These are phyloP conservation scores for Hybognathus amarus DNA, from an alignment of 2,797 vertebrate species.

Conservation along the genomic window DNA sequence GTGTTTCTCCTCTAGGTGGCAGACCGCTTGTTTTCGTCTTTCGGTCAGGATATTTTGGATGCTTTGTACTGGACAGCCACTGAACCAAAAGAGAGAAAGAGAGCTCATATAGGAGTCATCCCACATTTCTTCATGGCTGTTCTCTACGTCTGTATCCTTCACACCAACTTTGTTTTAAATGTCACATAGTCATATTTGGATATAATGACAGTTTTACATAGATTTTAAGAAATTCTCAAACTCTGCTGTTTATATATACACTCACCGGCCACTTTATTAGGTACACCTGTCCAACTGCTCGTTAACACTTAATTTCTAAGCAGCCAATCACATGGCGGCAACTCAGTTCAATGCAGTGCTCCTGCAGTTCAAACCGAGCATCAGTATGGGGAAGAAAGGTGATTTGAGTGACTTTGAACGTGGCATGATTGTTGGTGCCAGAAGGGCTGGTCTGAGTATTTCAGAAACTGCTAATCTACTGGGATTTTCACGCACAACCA, in stretches of 20 bases:
- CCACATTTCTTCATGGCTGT: slow-evolving; percentile 97
- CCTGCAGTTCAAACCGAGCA: too few species aligned
- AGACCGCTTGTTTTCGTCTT: slow-evolving; percentile 96
- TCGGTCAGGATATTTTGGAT: slow-evolving; percentile 97
- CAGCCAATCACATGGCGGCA: too few species aligned
- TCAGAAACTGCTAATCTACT: too few species aligned
- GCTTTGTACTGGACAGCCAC: slow-evolving; percentile 93
- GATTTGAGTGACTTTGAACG: too few species aligned
- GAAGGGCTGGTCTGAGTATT: too few species aligned
- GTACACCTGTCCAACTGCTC: too few species aligned
- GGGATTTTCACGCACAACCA: too few species aligned
- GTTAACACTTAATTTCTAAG: too few species aligned
- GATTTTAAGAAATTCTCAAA: neutral
- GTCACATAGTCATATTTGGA: neutral
- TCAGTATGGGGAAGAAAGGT: too few species aligned
- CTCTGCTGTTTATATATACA: neutral
- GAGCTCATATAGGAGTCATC: slow-evolving; percentile 93
- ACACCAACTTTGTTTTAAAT: slow-evolving; percentile 3
- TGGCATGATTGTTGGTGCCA: too few species aligned
- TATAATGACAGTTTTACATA: neutral
- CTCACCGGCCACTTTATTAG: too few species aligned
- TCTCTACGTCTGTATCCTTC: slow-evolving; percentile 97
- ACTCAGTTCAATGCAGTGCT: too few species aligned
- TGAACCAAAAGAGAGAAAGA: slow-evolving; percentile 92
- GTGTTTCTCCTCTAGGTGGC: slow-evolving; percentile 48